These are phyloP conservation scores for Barbus barbus DNA, from an alignment of 2,113 vertebrate species.

Conservation along the genomic window DNA sequence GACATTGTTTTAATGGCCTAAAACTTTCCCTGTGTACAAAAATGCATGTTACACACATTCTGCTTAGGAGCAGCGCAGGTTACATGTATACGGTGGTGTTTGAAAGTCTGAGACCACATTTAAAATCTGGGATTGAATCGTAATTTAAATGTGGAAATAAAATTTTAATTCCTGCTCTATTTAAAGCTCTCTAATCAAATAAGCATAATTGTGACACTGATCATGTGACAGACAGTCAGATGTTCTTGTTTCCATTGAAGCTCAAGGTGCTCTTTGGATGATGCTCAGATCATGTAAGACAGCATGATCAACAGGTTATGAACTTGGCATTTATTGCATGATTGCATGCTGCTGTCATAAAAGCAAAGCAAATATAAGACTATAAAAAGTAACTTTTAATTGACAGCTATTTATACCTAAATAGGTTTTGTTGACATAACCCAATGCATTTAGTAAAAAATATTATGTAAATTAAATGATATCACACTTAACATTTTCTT, in stretches of 20 bases:
- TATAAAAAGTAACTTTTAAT: neutral
- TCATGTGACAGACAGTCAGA: slow-evolving; percentile 20
- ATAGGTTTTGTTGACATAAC: neutral
- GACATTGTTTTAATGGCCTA: neutral
- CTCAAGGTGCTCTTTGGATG: neutral
- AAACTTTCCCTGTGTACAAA: neutral
- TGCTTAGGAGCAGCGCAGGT: neutral
- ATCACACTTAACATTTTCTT: no score
- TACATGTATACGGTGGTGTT: neutral
- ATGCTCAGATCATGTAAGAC: neutral
- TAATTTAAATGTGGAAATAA: neutral
- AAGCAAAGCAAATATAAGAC: neutral
- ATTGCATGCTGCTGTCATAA: neutral
- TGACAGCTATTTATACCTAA: neutral
- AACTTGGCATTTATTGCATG: neutral
- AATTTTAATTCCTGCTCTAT: neutral
- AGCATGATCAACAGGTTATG: neutral
- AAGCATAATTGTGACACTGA: neutral
- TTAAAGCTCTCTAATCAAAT: neutral
- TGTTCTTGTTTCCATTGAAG: slow-evolving; percentile 1
- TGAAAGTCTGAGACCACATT: neutral
- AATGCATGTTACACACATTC: neutral
- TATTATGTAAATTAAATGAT: no score
- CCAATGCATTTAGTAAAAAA: neutral
- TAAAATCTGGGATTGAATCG: neutral